Evolutionary conservation across 1,140 invertebrate genomes (phyloP).

Genomic region (Homalodisca vitripennis): DNA sequence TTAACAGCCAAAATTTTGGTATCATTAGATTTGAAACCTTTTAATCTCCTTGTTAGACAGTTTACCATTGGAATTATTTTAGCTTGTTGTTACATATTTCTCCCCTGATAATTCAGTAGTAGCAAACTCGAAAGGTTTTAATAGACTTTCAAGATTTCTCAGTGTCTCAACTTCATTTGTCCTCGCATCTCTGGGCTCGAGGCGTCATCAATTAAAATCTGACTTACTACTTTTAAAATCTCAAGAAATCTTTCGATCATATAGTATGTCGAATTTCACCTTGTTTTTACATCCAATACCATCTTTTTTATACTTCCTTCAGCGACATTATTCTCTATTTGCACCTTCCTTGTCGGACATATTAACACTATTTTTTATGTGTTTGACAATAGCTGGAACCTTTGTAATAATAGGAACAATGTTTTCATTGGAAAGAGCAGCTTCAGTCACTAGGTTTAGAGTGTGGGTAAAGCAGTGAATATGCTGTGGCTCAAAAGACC

Average conservation of each 20-base stretch:
- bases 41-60: constrained; percentile 45
- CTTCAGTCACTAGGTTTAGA: constrained; percentile 14
- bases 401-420: constrained; percentile 2
- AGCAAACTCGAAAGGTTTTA: constrained; percentile 46
- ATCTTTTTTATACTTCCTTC: constrained; percentile 40
- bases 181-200: constrained; percentile 44
- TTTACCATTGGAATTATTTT: constrained; percentile 48
- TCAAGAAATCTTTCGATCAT: constrained; percentile 48
- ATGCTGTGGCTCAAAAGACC: neutral
- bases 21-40: too few relatives aligned
- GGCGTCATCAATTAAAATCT: constrained; percentile 43
- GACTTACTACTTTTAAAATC: constrained; percentile 42
- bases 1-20: too few relatives aligned
- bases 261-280: constrained; percentile 47
- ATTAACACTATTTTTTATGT: constrained; percentile 23
- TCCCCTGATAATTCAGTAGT: constrained; percentile 49
- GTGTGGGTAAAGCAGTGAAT: constrained; percentile 35
- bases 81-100: constrained; percentile 48
- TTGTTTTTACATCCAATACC: constrained; percentile 43
- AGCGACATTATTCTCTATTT: constrained; percentile 15
- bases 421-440: constrained; percentile 6
- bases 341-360: constrained; percentile 19
- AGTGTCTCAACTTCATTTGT: constrained; percentile 43
- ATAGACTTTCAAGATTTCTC: constrained; percentile 42
- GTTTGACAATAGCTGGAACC: constrained; percentile 17